Evolutionary conservation across 2,113 vertebrate genomes (phyloP), one percentile per base, ranked within the genome.

Genomic region (Notarius lentiginosus): DNA sequence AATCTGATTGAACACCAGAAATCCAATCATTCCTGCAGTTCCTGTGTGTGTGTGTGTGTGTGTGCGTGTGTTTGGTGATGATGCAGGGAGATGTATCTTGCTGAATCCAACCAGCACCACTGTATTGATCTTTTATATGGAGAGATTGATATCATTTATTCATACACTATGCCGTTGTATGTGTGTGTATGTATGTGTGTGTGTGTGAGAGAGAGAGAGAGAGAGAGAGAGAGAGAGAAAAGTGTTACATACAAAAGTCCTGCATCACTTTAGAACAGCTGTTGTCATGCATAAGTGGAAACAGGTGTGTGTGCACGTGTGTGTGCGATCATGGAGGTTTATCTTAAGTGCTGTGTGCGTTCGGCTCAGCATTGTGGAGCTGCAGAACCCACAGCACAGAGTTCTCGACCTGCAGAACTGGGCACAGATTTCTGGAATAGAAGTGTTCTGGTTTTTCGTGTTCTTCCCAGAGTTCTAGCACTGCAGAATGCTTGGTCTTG

Each of bases 101-200:
- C 34, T 82, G 41, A 58, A 51, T 82, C 66, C 24, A 53, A 56
- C 27, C 24, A 34, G 66, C 68, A 18, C 47, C 72, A 75, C 47
- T 82, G 79, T 87, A 27, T 58, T 72, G 85, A 56, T 66, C 24
- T 22, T 73, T 72, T 18, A 41, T 61, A 73, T 75, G 22, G 53
- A 73, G 22, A 51, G 85, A 60, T 56, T 60, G 53, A 72, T 12
- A 72, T 11, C 17, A 73, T 72, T 87, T 61, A 87, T 51, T 87
- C 18, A 79, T 75, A 72, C 60, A 51, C 82, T 47, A n/a, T 55
- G 60, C 12, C 49, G 51, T 34, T 65, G 61, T 65, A 1, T 65
- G 61, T 65, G 61, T 65, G 61, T 65, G 22, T n/a, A n/a, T n/a
- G n/a, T n/a, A n/a, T 30, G 30, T 30, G 30, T 30, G 30, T 30